Conservation (phyloP, 2,113 vertebrate species). For the Ranitomeya variabilis region DNA sequence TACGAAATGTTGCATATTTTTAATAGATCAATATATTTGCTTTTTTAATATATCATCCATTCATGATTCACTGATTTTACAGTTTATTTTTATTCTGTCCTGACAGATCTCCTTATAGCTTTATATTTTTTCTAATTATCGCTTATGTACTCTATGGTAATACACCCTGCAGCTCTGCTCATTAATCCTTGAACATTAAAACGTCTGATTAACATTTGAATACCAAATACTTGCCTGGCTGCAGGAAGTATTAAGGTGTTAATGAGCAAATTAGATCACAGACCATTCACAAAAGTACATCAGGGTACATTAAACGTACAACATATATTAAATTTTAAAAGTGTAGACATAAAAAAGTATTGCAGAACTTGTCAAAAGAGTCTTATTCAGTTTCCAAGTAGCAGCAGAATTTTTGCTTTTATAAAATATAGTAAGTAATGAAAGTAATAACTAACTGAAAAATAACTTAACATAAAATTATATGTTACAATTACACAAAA, state of each 20-base stretch:
- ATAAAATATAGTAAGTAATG: no score
- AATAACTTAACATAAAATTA: no score
- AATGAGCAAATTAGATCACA: background rate
- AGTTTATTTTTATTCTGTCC: background rate
- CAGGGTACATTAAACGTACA: background rate
- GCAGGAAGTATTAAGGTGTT: background rate
- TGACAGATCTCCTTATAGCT: background rate
- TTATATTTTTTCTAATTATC: background rate
- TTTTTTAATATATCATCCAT: background rate
- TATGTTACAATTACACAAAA: no score
- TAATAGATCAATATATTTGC: background rate
- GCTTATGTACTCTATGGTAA: background rate
- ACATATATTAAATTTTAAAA: background rate
- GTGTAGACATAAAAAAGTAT: background rate
- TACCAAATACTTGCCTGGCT: background rate
- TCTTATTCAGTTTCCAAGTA: no score
- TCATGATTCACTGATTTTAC: background rate
- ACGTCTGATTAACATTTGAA: slow-evolving; percentile 3
- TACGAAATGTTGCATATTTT: background rate
- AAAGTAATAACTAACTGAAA: no score
- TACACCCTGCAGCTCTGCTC: background rate
- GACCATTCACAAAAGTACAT: background rate
- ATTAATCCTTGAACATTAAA: background rate
- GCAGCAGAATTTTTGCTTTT: no score
- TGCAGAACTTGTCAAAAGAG: background rate